Base-by-base conservation (phyloP, 23 tunicate species). In the Diplosoma virens region DNA sequence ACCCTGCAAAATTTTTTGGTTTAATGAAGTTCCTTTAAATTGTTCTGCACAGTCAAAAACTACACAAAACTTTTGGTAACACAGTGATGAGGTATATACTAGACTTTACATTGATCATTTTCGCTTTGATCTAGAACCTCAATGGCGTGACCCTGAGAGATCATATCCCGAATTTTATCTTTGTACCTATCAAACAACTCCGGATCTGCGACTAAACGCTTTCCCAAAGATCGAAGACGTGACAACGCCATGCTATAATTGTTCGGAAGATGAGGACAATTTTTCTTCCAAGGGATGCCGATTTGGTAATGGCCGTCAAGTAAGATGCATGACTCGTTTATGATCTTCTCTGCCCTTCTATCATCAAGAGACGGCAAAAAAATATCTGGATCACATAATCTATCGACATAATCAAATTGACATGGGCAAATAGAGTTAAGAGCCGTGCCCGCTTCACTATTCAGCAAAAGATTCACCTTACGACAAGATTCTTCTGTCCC, bases 401-500 rank as follows among this genome's bases (percentile, higher is more conserved):
- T 22, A 55, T 55, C 63, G 20, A 55, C 63, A 55, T 20, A 55
- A 20, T 55, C 63, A 20, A 55, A 55, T 55, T 55, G 63, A 20
- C 63, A 55, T 20, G 63, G 63, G 20, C 25, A 55, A 20, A 4
- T 16, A 16, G 24, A 14, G 25, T 4, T 14, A 11, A 20, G 24
- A 11, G 63, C 24, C 6, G 63, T 55, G n/a, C n/a, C n/a, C 9
- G 14, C 50, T 20, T 55, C 25, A 25, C 25, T 14, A 16, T 55
- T 25, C 6, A 55, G 24, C 21, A 11, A 25, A 22, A 55, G 24
- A 55, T 55, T 55, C 24, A 55, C 63, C 17, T 25, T 55, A 55
- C 63, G 20, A 20, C 63, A 11, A 55, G 24, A 16, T 4, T 16
- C 21, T 4, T 55, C 20, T 16, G 21, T 4, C 4, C 21, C 4